Evolutionary conservation across 2,888 invertebrate genomes (phyloP), one percentile per base, ranked within the genome.

Genomic region (Scaptomyza reducta): DNA sequence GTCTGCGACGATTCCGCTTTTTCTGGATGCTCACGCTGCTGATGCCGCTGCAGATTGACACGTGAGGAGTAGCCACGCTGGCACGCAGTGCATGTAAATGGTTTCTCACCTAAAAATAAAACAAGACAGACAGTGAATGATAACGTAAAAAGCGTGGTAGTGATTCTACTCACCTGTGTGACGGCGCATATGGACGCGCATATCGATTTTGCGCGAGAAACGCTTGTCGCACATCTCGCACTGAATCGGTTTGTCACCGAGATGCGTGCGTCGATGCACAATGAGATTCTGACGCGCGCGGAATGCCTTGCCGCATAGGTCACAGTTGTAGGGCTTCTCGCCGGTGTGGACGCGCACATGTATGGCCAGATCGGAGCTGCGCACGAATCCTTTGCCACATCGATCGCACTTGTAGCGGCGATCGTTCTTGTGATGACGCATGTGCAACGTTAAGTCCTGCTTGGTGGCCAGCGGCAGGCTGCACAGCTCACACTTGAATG

Each of bases 241-340:
- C 55, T 90, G 81, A 55, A 87, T 89, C 29, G 87, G 89, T 72
- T 89, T 90, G 27, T 89, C 90, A 11, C 89, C 88, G 35, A 87
- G 74, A 61, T 91, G 91, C 2, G 89, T 87, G 13, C 89, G 89
- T 3, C 89, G 89, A 47, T 91, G 91, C 7, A 91, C 90, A 22
- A 87, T 81, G 38, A 91, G 90, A 80, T 91, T 91, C 63, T 91
- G 91, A 27, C 90, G 90, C 22, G 91, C 91, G 31, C 91, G 88
- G 61, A 91, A 91, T 3, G 88, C 77, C 63, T 87, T 87, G 65
- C 84, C 75, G 62, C 91, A 91, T 3, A 90, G 69, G 35, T 91
- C 91, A 51, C 91, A 91, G 33, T 75, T 76, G 60, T 74, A 91
- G 6, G 91, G 91, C 38, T 91, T 89, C 62, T 91, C 91, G 7